Conservation (phyloP, 2,113 vertebrate genomes). For the Oryzias javanicus region DNA sequence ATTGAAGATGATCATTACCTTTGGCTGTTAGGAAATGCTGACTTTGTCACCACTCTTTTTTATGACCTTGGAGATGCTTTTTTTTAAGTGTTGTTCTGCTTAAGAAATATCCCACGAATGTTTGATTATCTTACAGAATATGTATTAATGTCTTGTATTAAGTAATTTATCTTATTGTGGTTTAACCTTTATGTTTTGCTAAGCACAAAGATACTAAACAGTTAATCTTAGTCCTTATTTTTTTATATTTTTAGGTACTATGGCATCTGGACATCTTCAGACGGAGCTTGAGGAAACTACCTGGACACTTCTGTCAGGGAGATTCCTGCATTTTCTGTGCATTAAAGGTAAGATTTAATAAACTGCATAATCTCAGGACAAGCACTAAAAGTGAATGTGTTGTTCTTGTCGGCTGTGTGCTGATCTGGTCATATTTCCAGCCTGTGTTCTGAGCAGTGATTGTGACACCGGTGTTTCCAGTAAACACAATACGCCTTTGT, state of each 20-base stretch:
- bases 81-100: conserved; percentile 1
- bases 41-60: conserved; percentile 8
- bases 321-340: conserved; percentile 98
- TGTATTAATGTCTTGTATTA: neutral
- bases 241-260: conserved; percentile 79
- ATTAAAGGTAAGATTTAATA: conserved; percentile 83
- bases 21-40: conserved; percentile 10
- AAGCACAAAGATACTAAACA: neutral
- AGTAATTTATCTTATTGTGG: neutral
- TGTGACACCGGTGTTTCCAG: conserved; percentile 12
- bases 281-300: conserved; percentile 90
- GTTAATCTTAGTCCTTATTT: neutral
- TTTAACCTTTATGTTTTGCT: neutral
- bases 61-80: conserved; percentile 27
- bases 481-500: conserved; percentile 12
- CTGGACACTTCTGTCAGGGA: conserved; percentile 91
- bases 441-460: conserved; percentile 4
- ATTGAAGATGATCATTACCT: conserved; percentile 37
- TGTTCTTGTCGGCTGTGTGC: neutral
- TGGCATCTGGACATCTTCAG: conserved; percentile 99
- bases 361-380: neutral
- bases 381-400: neutral
- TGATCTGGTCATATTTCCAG: conserved; percentile 8
- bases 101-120: neutral
- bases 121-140: neutral